phyloP scores from a whole-genome alignment of 2,113 vertebrate species.

The Taxidea taxus region DNA sequence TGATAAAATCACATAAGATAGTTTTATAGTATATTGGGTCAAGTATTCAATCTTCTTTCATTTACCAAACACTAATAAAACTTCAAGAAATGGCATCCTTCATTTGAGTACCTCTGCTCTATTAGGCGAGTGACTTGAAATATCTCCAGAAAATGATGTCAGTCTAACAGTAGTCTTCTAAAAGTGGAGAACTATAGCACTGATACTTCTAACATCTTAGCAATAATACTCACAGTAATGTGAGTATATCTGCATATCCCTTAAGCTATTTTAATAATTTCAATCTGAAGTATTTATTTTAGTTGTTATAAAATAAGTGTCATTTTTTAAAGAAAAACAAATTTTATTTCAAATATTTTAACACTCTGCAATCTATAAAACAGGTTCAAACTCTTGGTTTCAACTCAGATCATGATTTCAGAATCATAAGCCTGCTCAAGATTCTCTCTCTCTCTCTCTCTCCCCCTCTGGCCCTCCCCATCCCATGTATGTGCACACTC shows the following conservation, averaged over 20 bases:
- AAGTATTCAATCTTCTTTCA: background rate
- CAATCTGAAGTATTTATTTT: background rate
- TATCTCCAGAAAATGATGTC: background rate
- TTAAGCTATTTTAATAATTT: background rate
- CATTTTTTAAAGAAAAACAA: background rate
- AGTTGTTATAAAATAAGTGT: background rate
- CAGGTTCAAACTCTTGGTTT: background rate
- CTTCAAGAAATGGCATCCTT: background rate
- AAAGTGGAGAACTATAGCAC: background rate
- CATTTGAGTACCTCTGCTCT: background rate
- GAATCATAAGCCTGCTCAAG: background rate
- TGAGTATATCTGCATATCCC: background rate
- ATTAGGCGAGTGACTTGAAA: background rate
- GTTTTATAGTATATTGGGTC: background rate
- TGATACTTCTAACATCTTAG: background rate
- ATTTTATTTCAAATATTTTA: constrained; percentile 28
- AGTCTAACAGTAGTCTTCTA: background rate
- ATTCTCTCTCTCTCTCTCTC: background rate
- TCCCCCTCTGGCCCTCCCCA: background rate
- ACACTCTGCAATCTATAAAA: constrained; percentile 3
- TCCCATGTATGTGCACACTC: background rate
- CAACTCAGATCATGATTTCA: background rate
- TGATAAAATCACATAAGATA: background rate
- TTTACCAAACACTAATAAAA: background rate
- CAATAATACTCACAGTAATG: background rate